These are phyloP conservation scores for Atethmia centrago DNA, from an alignment of 2,888 invertebrate genomes.

Conservation along the genomic window DNA sequence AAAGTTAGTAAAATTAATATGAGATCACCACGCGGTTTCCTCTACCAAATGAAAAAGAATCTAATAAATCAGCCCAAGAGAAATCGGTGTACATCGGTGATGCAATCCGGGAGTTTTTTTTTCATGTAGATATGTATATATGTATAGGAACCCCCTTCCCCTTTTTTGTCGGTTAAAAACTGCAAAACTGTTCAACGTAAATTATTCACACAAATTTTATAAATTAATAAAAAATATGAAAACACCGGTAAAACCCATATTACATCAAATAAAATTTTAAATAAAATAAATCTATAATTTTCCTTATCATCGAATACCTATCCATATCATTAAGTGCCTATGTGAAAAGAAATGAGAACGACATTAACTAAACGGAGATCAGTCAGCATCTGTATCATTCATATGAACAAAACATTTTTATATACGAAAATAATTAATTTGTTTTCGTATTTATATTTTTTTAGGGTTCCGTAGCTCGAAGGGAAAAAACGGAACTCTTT, in stretches of 20 bases:
- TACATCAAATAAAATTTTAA: neutral
- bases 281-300: neutral
- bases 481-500: too few relatives aligned
- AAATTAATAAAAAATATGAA: neutral
- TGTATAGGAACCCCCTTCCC: too few relatives aligned
- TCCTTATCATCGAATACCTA: neutral
- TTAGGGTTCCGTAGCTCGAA: too few relatives aligned
- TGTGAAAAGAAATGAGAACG: neutral
- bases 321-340: neutral
- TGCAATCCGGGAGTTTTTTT: too few relatives aligned
- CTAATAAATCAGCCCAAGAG: neutral
- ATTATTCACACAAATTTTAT: too few relatives aligned
- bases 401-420: neutral
- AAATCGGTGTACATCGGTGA: neutral
- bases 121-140: too few relatives aligned
- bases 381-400: neutral
- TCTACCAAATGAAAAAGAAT: neutral
- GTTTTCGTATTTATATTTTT: too few relatives aligned
- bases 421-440: constrained; percentile 15
- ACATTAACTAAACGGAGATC: neutral
- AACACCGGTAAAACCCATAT: neutral
- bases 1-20: neutral
- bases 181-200: too few relatives aligned
- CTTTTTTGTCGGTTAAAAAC: neutral
- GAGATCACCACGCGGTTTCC: neutral